phyloP scores from a whole-genome alignment of 1,140 invertebrate species.

The Elymnias hypermnestra region DNA sequence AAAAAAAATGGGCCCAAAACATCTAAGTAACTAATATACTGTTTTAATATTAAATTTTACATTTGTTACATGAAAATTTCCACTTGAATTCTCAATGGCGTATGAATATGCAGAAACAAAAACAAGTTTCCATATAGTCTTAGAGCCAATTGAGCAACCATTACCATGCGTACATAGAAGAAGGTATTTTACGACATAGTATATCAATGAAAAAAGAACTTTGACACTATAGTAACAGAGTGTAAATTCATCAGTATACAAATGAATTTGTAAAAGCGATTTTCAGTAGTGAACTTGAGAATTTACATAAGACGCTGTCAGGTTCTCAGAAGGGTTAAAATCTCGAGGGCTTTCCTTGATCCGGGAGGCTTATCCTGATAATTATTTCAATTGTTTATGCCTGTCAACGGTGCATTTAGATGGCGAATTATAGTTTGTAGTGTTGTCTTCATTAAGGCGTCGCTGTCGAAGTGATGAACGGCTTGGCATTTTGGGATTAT shows the following conservation, averaged over 20 bases:
- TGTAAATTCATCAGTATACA: constrained; percentile 10
- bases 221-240: constrained; percentile 4
- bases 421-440: constrained; percentile 72
- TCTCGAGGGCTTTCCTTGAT: constrained; percentile 66
- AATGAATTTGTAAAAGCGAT: constrained; percentile 28
- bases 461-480: constrained; percentile 54
- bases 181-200: constrained; percentile 12
- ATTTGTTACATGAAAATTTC: no score
- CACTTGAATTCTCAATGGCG: constrained; percentile 8
- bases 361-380: constrained; percentile 69
- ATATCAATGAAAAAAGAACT: constrained; percentile 11
- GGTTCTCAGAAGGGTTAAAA: constrained; percentile 65
- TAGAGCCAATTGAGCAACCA: constrained; percentile 61
- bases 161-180: constrained; percentile 26
- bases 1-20: no score
- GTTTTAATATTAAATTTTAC: no score
- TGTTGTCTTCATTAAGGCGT: constrained; percentile 55
- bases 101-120: constrained; percentile 24
- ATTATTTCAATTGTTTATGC: constrained; percentile 76
- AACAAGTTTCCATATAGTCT: constrained; percentile 42
- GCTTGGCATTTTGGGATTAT: constrained; percentile 31
- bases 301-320: constrained; percentile 74
- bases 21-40: no score
- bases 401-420: constrained; percentile 73
- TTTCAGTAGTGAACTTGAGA: constrained; percentile 47